phyloP scores from a whole-genome alignment of 2,113 vertebrate genomes.

The Trochalopteron elliotii region DNA sequence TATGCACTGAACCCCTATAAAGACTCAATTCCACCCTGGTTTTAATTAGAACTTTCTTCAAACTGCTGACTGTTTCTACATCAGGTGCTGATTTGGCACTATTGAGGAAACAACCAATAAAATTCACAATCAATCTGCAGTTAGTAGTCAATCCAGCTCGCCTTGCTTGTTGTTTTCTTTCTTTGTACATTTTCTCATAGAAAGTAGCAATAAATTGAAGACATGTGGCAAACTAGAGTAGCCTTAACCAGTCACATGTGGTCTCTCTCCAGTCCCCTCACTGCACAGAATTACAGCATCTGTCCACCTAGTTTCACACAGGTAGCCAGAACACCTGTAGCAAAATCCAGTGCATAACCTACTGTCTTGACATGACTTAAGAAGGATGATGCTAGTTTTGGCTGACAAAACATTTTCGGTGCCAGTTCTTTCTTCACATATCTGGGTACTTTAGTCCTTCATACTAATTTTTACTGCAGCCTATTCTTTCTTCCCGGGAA shows the following conservation, averaged over 20 bases:
- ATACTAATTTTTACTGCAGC: not conserved
- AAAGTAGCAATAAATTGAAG: conserved; percentile 66
- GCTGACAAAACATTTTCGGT: not conserved
- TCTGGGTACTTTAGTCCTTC: not conserved
- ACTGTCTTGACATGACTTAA: not conserved
- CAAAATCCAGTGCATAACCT: not conserved
- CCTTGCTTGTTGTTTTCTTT: conserved; percentile 40
- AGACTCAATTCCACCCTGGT: conserved; percentile 32
- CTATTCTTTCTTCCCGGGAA: not conserved
- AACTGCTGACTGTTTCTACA: conserved; percentile 15
- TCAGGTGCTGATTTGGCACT: conserved; percentile 63
- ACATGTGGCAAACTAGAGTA: conserved; percentile 30
- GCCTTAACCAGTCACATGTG: conserved; percentile 35
- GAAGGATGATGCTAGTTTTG: not conserved
- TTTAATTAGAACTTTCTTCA: conserved; percentile 67
- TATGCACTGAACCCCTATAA: conserved; percentile 5
- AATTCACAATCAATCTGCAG: conserved; percentile 67
- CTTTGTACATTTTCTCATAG: conserved; percentile 61
- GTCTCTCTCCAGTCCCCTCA: not conserved
- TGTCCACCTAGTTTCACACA: not conserved
- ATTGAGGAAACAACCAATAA: conserved; percentile 68
- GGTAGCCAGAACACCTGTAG: not conserved
- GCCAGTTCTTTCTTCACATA: not conserved
- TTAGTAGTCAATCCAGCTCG: conserved; percentile 45
- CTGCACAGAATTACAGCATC: not conserved